A percentile compares a stretch with the other conserved stretches of the same genome.
Evolutionary conservation across 2,888 invertebrate species (phyloP).

Genomic region (Hyppa rectilinea): DNA sequence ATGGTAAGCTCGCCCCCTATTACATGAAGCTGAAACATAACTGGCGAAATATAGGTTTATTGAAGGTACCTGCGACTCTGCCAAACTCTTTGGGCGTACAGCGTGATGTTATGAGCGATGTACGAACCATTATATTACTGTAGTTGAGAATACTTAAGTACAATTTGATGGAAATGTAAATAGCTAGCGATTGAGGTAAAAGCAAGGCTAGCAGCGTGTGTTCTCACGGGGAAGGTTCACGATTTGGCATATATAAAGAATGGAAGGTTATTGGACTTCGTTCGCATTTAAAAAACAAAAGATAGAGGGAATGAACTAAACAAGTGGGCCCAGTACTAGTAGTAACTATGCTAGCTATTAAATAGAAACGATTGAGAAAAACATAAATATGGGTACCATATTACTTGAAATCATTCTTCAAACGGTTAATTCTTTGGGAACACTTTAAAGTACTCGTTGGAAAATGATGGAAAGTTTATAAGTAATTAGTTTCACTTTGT

Average conservation of each 20-base stretch:
- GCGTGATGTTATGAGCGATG: too few species aligned
- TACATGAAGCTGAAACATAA: too few species aligned
- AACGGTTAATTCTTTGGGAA: neutral
- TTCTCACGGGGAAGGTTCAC: slow-evolving; percentile 34
- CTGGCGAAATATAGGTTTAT: too few species aligned
- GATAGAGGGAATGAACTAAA: too few species aligned
- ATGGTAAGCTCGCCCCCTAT: too few species aligned
- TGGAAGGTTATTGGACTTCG: slow-evolving; percentile 9
- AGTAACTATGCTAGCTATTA: neutral
- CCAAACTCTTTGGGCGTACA: too few species aligned
- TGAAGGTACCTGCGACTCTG: too few species aligned
- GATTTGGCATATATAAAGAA: slow-evolving; percentile 6
- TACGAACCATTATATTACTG: too few species aligned
- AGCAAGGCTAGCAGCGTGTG: slow-evolving; percentile 12
- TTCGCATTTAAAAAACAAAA: too few species aligned
- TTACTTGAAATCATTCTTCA: neutral
- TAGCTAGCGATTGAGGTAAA: slow-evolving; percentile 4
- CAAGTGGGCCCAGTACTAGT: too few species aligned
- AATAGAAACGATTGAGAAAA: neutral
- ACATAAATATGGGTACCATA: neutral
- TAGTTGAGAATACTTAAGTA: neutral
- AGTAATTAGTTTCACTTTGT: neutral
- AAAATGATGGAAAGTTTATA: neutral
- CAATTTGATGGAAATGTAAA: slow-evolving; percentile 22
- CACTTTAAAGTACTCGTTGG: neutral